Evolutionary conservation across 2,113 vertebrate species (phyloP), one percentile per base, ranked within the genome.

Genomic region (Acanthochromis polyacanthus): DNA sequence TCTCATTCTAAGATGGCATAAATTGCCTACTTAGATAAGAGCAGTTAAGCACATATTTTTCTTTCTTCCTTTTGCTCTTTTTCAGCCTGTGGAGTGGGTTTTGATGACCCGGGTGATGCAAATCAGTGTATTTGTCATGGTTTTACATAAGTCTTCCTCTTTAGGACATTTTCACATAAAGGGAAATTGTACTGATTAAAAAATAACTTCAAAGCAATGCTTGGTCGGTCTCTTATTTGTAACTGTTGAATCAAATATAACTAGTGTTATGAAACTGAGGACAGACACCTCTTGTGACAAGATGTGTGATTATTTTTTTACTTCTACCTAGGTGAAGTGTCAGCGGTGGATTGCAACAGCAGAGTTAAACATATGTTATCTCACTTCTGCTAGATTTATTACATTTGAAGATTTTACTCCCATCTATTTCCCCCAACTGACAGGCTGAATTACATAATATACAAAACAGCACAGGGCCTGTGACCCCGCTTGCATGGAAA

Each of bases 391-490:
- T 59, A 74, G 57, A 88, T 89, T 84, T 82, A 61, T 83, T 79
- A 46, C 48, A 57, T 77, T 45, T 32, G 19, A 63, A 64, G 46
- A 68, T 60, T 78, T 86, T 6, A 4, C 51, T 38, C n/a, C 45
- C 51, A 56, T 83, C 48, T 23, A 40, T 85, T 81, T 84, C 60
- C 17, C 51, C n/a, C 19, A 64, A 61, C 73, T 77, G 80, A 86
- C 77, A 78, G 61, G 23, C 69, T 3, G 46, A 80, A 84, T 90
- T 86, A 84, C 85, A 80, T 82, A 86, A 92, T 74, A 81, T 74
- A 80, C 66, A 69, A 81, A 89, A 81, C 84, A 89, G 81, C 78
- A 60, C 56, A 46, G 17, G 79, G 63, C 50, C 78, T 53, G 56
- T 75, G 85, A 87, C 67, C 75, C 30, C 4, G 32, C 60, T 80